Evolutionary conservation across 1,140 invertebrate genomes (phyloP).

Genomic region (Parasteatoda tepidariorum): DNA sequence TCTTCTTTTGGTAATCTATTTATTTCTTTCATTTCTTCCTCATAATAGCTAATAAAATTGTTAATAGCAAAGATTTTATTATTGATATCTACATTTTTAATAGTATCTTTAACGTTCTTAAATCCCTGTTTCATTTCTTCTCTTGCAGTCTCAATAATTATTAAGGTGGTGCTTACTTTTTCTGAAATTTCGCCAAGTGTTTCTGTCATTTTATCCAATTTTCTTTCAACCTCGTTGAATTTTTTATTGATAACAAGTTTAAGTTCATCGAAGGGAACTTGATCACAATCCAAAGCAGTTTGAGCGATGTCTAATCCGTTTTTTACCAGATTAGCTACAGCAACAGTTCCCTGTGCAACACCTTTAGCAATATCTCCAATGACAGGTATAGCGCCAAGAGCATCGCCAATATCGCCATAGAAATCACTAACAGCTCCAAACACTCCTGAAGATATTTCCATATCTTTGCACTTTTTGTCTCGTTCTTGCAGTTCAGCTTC

Average conservation of each 20-base stretch:
- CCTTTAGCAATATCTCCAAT: not conserved
- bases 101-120: not conserved
- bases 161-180: too few species aligned
- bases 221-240: constrained; percentile 5
- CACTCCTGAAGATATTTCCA: too few species aligned
- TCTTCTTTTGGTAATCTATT: not conserved
- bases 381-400: not conserved
- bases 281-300: not conserved
- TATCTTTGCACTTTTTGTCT: too few species aligned
- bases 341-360: not conserved
- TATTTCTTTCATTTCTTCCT: not conserved
- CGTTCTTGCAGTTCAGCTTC: too few species aligned
- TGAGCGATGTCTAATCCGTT: not conserved
- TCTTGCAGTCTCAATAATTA: not conserved
- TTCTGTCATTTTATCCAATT: not conserved
- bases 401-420: not conserved
- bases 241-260: not conserved
- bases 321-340: not conserved
- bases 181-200: not conserved
- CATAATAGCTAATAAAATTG: constrained; percentile 3
- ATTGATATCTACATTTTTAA: not conserved
- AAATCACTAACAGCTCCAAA: too few species aligned
- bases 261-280: not conserved
- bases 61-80: not conserved
- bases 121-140: not conserved